phyloP scores from a whole-genome alignment of 2,888 invertebrate genomes.

The Antheraea yamamai region DNA sequence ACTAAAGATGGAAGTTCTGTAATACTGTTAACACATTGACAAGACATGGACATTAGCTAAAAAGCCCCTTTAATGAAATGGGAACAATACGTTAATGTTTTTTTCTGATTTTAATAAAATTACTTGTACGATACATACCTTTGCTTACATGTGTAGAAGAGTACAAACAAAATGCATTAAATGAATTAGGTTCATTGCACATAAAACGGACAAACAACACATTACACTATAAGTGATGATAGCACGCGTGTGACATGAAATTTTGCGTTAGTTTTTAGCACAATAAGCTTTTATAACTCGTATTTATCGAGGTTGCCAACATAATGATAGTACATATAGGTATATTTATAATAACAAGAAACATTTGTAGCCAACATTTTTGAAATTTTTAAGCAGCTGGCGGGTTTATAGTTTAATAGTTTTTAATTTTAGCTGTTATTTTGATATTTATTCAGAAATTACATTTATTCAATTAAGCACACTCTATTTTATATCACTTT shows the following conservation, averaged over 20 bases:
- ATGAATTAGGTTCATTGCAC: conserved; percentile 20
- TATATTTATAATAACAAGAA: neutral
- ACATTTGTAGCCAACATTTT: neutral
- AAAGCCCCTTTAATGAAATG: conserved; percentile 3
- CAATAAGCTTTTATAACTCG: conserved; percentile 33
- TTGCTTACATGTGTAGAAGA: conserved; percentile 30
- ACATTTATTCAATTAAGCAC: too few species aligned
- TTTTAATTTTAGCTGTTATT: neutral
- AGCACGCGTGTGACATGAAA: conserved; percentile 34
- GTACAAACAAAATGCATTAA: conserved; percentile 30
- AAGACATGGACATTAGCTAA: neutral
- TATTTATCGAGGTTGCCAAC: neutral
- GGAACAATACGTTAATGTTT: neutral
- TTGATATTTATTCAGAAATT: too few species aligned
- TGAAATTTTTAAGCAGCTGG: neutral
- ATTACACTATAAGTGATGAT: conserved; percentile 35
- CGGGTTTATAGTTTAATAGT: neutral
- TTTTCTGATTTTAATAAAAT: conserved; percentile 6
- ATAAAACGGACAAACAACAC: conserved; percentile 29
- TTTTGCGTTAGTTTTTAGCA: conserved; percentile 15
- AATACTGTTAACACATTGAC: neutral
- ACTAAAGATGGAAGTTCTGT: neutral
- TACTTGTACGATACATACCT: conserved; percentile 25
- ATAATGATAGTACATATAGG: neutral
- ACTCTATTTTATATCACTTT: neutral